phyloP scores from a whole-genome alignment of 2,797 vertebrate species.

The Phyllotis vaccarum region DNA sequence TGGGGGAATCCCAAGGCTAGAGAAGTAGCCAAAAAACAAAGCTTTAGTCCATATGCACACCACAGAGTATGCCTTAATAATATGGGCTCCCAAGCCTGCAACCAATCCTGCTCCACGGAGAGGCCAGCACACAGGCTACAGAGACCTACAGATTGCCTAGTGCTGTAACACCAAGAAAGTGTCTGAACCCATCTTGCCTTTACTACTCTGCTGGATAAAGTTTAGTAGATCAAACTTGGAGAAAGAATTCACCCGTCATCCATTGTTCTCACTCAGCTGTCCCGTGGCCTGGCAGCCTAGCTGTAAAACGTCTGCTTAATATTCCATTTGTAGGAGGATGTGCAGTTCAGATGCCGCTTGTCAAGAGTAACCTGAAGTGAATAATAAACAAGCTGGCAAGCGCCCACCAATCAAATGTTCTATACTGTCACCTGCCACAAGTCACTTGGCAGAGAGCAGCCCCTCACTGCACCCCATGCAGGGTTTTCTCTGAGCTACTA shows the following conservation, averaged over 20 bases:
- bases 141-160: accelerated
- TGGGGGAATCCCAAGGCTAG: neutral
- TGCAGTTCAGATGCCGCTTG: neutral
- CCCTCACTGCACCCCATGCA: accelerated
- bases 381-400: neutral
- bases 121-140: neutral
- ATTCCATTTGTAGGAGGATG: neutral
- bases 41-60: accelerated
- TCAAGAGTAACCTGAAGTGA: neutral
- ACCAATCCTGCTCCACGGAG: accelerated
- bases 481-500: neutral
- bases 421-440: neutral
- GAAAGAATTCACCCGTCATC: neutral
- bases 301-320: neutral
- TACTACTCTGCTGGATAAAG: accelerated
- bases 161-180: neutral
- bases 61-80: accelerated
- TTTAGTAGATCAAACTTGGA: neutral
- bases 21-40: neutral
- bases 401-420: neutral
- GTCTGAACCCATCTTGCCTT: accelerated
- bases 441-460: neutral
- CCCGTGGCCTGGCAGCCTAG: neutral
- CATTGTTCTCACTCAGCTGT: neutral
- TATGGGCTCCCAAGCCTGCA: accelerated